Evolutionary conservation across 2,888 invertebrate genomes (phyloP).

Genomic region (Conus canariensis): DNA sequence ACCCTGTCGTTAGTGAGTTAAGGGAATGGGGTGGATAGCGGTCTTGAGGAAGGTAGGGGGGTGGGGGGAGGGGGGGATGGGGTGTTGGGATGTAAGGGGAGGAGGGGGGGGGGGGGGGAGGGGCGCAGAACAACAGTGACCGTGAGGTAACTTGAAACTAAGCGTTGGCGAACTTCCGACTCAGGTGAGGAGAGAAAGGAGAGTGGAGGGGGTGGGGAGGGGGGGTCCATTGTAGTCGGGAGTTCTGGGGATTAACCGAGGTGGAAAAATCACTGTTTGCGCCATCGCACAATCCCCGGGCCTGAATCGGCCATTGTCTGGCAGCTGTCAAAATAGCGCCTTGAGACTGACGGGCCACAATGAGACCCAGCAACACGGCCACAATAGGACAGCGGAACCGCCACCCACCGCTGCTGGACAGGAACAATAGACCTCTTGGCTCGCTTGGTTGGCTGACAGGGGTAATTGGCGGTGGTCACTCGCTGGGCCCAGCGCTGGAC

Average conservation of each 20-base stretch:
- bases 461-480: too few relatives aligned
- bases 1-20: too few relatives aligned
- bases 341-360: neutral
- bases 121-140: neutral
- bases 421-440: neutral
- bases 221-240: neutral
- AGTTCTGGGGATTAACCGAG: neutral
- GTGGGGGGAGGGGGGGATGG: too few relatives aligned
- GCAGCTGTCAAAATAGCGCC: constrained; percentile 41
- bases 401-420: neutral
- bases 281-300: constrained; percentile 1
- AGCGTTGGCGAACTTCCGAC: constrained; percentile 15
- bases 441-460: neutral
- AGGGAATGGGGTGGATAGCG: too few relatives aligned
- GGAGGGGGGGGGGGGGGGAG: too few relatives aligned
- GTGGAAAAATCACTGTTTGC: constrained; percentile 40
- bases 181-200: neutral
- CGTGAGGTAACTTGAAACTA: constrained; percentile 1
- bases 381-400: neutral
- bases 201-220: neutral
- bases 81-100: too few relatives aligned
- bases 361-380: neutral
- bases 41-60: too few relatives aligned
- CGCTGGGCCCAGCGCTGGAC: neutral
- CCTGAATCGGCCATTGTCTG: neutral